Evolutionary conservation across 2,888 invertebrate species (phyloP).

Genomic region (Athrips mouffetella): DNA sequence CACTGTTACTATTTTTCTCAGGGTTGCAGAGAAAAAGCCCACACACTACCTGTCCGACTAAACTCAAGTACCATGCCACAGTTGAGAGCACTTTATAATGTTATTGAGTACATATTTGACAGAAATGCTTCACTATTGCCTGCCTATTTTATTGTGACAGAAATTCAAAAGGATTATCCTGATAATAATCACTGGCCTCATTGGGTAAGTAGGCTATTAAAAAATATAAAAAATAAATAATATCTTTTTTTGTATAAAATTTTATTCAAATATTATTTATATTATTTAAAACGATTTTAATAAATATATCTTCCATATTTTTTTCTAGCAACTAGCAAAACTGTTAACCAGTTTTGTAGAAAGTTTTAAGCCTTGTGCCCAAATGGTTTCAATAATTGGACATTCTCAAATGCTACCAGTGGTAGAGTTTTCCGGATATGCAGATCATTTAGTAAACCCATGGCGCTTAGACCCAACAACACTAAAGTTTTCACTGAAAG

Average conservation of each 20-base stretch:
- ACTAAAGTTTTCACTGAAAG: slow-evolving; percentile 80
- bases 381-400: slow-evolving; percentile 96
- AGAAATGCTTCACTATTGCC: slow-evolving; percentile 94
- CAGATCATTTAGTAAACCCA: slow-evolving; percentile 92
- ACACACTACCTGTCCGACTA: slow-evolving; percentile 86
- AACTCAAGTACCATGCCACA: slow-evolving; percentile 90
- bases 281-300: no score
- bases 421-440: slow-evolving; percentile 94
- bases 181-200: slow-evolving; percentile 91
- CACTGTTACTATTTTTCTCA: slow-evolving; percentile 47
- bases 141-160: slow-evolving; percentile 96
- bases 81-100: slow-evolving; percentile 87
- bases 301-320: no score
- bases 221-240: background rate
- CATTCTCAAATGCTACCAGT: slow-evolving; percentile 95
- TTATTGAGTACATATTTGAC: slow-evolving; percentile 94
- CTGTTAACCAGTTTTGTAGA: slow-evolving; percentile 93
- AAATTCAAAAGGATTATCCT: slow-evolving; percentile 92
- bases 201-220: slow-evolving; percentile 81
- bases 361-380: slow-evolving; percentile 94
- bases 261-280: background rate
- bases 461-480: slow-evolving; percentile 95
- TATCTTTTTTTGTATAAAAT: background rate
- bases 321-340: slow-evolving; percentile 86
- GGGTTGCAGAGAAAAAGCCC: slow-evolving; percentile 93